phyloP scores from a whole-genome alignment of 2,797 vertebrate genomes.

The Crypturellus tataupa region DNA sequence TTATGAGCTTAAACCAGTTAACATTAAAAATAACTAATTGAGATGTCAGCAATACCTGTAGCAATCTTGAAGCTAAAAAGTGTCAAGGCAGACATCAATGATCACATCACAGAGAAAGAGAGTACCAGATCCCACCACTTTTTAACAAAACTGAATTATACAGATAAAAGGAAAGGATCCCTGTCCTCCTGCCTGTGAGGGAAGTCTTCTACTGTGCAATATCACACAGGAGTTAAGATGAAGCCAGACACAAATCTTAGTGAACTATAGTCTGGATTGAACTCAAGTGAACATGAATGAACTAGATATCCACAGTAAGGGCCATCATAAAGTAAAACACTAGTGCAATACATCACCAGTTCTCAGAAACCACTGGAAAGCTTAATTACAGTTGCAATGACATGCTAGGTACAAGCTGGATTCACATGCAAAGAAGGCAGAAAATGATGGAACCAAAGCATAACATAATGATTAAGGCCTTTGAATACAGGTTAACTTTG shows the following conservation, averaged over 20 bases:
- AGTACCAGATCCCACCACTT: neutral
- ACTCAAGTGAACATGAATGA: neutral
- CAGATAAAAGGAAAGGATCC: neutral
- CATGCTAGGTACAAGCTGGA: neutral
- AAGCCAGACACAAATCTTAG: neutral
- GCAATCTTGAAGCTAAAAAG: neutral
- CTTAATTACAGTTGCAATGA: neutral
- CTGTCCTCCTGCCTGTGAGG: neutral
- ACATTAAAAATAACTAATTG: neutral
- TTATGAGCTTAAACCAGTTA: slow-evolving; percentile 13
- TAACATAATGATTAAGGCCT: neutral
- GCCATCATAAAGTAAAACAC: neutral
- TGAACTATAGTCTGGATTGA: neutral
- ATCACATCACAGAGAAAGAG: neutral
- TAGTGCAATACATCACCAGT: neutral
- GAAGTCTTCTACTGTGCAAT: neutral
- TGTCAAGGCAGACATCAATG: neutral
- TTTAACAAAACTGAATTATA: neutral
- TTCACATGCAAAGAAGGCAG: neutral
- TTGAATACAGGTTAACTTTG: neutral
- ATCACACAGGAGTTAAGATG: neutral
- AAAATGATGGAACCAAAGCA: neutral
- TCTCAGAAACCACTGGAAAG: neutral
- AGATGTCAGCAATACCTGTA: neutral
- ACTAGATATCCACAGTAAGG: neutral